Base-by-base conservation (phyloP, 2,888 invertebrate genomes). In the Apodemia duryi region DNA sequence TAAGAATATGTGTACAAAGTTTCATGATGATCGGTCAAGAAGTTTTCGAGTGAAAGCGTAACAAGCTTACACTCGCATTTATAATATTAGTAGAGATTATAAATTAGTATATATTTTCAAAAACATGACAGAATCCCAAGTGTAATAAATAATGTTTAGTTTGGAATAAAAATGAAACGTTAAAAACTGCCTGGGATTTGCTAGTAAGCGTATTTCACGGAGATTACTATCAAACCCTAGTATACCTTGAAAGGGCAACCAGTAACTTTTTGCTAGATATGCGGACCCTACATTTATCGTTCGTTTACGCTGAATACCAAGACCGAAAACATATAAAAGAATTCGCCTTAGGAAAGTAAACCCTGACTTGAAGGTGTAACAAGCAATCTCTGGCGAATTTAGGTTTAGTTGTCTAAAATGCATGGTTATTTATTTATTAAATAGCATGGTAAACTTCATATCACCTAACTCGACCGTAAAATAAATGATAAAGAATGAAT, bases 161-260 rank as follows among this genome's bases (percentile, higher is more conserved):
- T 46, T 13, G 46, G 13, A 46, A 13, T 11, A 43, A 13, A 46
- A 46, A 46, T 5, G 46, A 4, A 46, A 46, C 43, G 46, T 4
- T 46, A 46, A 11, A 46, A 5, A 13, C 46, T 46, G 46, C 46
- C 28, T 54, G 7, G 9, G 29, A 29, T 54, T 54, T 54, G 28
- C 29, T 54, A 29, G 52, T 54, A 29, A 21, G 29, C 28, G 29
- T 54, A 54, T 29, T 28, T 54, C 29, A 54, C 52, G 29, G 28
- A 52, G 52, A 54, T 54, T 54, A 29, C 29, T 29, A 54, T 54
- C 52, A 28, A 28, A 54, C 52, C 52, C 11, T 54, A 46, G 46
- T n/a, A n/a, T 46, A 54, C 52, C 52, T 21, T 54, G 21, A 29
- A 54, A 54, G 52, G 28, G 52, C 29, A 28, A 28, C 21, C 28